Conservation (phyloP, 2,888 invertebrate species). For the Eucera pruinosa region DNA sequence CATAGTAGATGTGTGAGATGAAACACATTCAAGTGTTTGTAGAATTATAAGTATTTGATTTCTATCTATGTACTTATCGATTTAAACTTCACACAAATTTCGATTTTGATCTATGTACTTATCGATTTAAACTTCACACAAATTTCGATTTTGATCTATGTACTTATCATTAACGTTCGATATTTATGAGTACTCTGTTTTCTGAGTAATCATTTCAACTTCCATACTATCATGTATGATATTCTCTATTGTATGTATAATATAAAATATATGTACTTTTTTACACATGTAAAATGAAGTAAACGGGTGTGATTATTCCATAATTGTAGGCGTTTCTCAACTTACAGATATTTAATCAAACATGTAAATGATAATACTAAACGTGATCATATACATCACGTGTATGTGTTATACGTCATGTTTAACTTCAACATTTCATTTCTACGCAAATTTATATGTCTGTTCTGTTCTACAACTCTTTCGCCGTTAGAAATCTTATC, state of each 20-base stretch:
- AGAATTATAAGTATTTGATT: too few species aligned
- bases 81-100: background rate
- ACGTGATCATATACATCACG: background rate
- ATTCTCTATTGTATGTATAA: too few species aligned
- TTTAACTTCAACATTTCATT: background rate
- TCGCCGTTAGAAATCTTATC: conserved; percentile 1
- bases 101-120: too few species aligned
- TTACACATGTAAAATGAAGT: background rate
- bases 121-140: too few species aligned
- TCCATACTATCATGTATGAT: too few species aligned
- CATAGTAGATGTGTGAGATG: too few species aligned
- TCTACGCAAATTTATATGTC: background rate
- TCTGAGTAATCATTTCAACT: background rate
- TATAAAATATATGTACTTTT: too few species aligned
- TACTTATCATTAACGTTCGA: background rate
- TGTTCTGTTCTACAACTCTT: background rate
- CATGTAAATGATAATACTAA: background rate
- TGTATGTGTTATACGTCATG: background rate
- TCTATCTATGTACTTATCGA: too few species aligned
- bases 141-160: background rate
- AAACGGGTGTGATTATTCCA: background rate
- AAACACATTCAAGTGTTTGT: too few species aligned
- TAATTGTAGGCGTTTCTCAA: background rate
- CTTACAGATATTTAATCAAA: background rate
- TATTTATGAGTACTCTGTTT: background rate